Evolutionary conservation across 1,140 invertebrate genomes (phyloP).

Genomic region (Trichoplusia ni): DNA sequence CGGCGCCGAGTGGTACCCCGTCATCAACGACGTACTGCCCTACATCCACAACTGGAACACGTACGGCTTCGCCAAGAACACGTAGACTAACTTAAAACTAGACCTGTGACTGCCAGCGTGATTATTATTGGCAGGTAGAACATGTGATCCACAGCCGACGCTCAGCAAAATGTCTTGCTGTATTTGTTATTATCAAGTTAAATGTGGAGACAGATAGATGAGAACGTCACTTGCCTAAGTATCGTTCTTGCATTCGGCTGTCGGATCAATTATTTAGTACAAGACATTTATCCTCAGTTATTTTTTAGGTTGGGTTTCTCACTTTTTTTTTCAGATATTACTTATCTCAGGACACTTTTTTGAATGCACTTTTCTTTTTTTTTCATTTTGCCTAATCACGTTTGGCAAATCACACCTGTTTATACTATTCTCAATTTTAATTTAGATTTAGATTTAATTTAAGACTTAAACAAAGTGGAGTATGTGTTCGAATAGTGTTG

Average conservation of each 20-base stretch:
- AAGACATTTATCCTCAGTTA: not conserved
- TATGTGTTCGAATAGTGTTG: conserved; percentile 20
- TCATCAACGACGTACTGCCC: conserved; percentile 83
- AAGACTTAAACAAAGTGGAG: conserved; percentile 21
- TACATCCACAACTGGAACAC: conserved; percentile 86
- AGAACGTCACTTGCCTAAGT: too few relatives aligned
- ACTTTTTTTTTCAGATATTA: not conserved
- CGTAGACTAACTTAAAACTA: conserved; percentile 40
- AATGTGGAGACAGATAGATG: too few relatives aligned
- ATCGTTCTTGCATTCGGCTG: too few relatives aligned
- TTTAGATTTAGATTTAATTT: not conserved
- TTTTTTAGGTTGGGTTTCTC: not conserved
- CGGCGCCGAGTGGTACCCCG: conserved; percentile 88
- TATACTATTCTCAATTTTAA: conserved; percentile 19
- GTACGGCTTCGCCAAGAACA: conserved; percentile 83
- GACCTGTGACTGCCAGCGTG: conserved; percentile 8
- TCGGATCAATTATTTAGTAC: conserved; percentile 9
- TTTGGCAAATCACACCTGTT: conserved; percentile 4
- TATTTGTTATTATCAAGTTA: too few relatives aligned
- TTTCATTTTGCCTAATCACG: not conserved
- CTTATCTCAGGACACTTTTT: not conserved
- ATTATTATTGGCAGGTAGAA: too few relatives aligned
- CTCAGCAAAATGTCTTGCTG: too few relatives aligned
- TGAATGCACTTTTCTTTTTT: not conserved
- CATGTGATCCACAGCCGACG: too few relatives aligned